Conservation (phyloP, 2,888 invertebrate genomes). For the Heliconius aoede region DNA sequence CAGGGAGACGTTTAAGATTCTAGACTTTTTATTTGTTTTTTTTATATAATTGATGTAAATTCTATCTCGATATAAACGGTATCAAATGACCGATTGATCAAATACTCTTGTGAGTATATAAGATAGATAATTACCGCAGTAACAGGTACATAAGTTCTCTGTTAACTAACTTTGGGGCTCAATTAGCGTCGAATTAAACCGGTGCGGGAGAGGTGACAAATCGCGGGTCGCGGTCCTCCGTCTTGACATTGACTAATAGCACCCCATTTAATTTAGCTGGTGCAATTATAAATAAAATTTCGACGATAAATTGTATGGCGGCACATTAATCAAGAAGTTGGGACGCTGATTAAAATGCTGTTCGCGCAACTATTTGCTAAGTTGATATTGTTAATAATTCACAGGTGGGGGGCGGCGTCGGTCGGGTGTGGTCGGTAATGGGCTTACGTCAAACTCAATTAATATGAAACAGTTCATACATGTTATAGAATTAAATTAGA, state of each 20-base stretch:
- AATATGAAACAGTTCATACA: not conserved
- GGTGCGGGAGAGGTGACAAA: constrained; percentile 79
- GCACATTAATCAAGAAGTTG: constrained; percentile 84
- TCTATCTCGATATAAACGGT: not conserved
- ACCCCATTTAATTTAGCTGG: constrained; percentile 78
- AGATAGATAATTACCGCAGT: constrained; percentile 66
- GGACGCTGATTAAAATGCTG: constrained; percentile 85
- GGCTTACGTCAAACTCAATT: constrained; percentile 39
- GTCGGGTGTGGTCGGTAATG: constrained; percentile 67
- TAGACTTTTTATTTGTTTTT: constrained; percentile 9
- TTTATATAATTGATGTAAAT: not conserved
- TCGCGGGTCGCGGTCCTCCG: constrained; percentile 75
- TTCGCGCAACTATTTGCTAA: constrained; percentile 81
- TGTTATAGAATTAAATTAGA: not conserved
- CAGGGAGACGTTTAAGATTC: constrained; percentile 21
- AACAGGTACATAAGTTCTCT: constrained; percentile 65
- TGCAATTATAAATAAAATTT: constrained; percentile 84
- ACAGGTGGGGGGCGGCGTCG: constrained; percentile 67
- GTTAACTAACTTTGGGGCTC: constrained; percentile 73
- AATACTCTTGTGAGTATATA: constrained; percentile 43
- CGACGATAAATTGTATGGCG: constrained; percentile 79
- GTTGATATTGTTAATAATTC: constrained; percentile 83
- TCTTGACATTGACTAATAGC: constrained; percentile 81
- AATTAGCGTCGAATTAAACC: constrained; percentile 81
- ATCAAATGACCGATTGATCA: constrained; percentile 36